These are phyloP conservation scores for Trematomus bernacchii DNA, from an alignment of 2,797 vertebrate genomes.

Conservation along the genomic window DNA sequence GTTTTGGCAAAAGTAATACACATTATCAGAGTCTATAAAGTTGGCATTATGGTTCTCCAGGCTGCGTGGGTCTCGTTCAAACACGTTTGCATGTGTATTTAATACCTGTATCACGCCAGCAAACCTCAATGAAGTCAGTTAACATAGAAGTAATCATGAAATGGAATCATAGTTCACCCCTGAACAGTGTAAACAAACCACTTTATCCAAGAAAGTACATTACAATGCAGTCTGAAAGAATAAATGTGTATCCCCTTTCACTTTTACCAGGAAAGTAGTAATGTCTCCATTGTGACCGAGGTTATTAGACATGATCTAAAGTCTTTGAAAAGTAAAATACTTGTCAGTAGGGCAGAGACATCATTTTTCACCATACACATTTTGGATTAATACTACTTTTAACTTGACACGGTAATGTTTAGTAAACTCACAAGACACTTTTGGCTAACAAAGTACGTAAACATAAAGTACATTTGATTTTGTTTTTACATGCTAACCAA, in stretches of 20 bases:
- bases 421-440: neutral
- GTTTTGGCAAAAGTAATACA: neutral
- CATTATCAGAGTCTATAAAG: neutral
- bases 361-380: too few relatives aligned
- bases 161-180: neutral
- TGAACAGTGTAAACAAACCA: neutral
- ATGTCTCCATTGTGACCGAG: neutral
- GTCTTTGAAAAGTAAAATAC: neutral
- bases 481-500: neutral
- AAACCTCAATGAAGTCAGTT: neutral
- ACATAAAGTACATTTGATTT: neutral
- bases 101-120: neutral
- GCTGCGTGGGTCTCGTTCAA: neutral
- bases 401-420: neutral
- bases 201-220: neutral
- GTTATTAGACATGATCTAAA: neutral
- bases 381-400: too few relatives aligned
- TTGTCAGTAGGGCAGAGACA: neutral
- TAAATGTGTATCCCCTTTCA: too few relatives aligned
- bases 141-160: neutral
- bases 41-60: constrained; percentile 2
- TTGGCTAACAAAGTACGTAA: neutral
- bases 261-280: too few relatives aligned
- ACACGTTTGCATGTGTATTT: neutral
- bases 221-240: too few relatives aligned